Evolutionary conservation across 2,797 vertebrate genomes (phyloP), one percentile per base, ranked within the genome.

Genomic region (Denticeps clupeoides): DNA sequence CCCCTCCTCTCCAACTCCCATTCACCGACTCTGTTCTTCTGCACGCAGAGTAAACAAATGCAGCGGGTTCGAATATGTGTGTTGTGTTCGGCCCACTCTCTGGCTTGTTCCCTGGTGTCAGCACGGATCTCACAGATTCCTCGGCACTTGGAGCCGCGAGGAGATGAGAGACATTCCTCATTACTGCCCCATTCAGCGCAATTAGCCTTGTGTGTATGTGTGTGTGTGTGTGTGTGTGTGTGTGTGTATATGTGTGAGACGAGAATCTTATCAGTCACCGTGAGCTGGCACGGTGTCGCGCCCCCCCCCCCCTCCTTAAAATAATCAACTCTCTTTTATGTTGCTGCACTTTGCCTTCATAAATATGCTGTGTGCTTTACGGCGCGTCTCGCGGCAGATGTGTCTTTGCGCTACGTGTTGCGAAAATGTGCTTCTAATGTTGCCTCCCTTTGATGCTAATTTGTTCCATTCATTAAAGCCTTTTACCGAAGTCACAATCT

Each of bases 381-480:
- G 41, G 29, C 41, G 45, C 49, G 25, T 55, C 54, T 55, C 38
- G 27, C 7, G 35, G 27, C 60, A 63, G 56, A 49, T 63, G 56
- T 48, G 41, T 55, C 58, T 62, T 54, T 48, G 52, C 51, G 50
- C 51, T 41, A 63, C 25, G 56, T 60, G 60, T 60, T 65, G 63
- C 55, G 61, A 64, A 59, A 66, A 69, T 69, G 53, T 69, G 67
- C 62, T 66, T 66, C 47, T 54, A 69, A 67, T 69, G 53, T 46
- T 33, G 41, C 49, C 28, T 26, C 53, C 62, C 67, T 72, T 72
- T 72, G 69, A 69, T 68, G 64, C 43, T 72, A 69, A 72, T 72
- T 62, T 69, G 53, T 65, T 72, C 67, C 64, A 69, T 69, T 71
- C 54, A 68, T 66, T 72, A 65, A 66, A 65, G 53, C 49, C 45